Evolutionary conservation across 1,140 invertebrate genomes (phyloP).

Genomic region (Bombyx mori): ASM3026992v2 NC_085111.1:1108501-1109000

Average conservation of each 20-base stretch:
- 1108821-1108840: conserved; percentile 21
- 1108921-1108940: no score
- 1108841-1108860: conserved; percentile 30
- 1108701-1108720: conserved; percentile 34
- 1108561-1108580: no score
- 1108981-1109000: no score
- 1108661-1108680: conserved; percentile 29
- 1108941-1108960: no score
- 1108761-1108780: conserved; percentile 10
- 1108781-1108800: conserved; percentile 13
- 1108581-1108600: no score
- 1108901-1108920: conserved; percentile 15
- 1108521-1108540: no score
- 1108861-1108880: conserved; percentile 20
- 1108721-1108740: conserved; percentile 9
- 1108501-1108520: no score
- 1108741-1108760: conserved; percentile 30
- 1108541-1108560: no score
- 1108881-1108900: conserved; percentile 25
- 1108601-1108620: conserved; percentile 41
- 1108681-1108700: conserved; percentile 46
- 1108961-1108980: no score
- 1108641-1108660: conserved; percentile 16
- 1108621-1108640: conserved; percentile 40
- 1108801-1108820: conserved; percentile 9